A percentile compares a stretch with the other conserved stretches of the same genome.
These are phyloP conservation scores for Notoglanidium macrostoma DNA, from an alignment of 2,797 vertebrate genomes.

Conservation along the genomic window DNA sequence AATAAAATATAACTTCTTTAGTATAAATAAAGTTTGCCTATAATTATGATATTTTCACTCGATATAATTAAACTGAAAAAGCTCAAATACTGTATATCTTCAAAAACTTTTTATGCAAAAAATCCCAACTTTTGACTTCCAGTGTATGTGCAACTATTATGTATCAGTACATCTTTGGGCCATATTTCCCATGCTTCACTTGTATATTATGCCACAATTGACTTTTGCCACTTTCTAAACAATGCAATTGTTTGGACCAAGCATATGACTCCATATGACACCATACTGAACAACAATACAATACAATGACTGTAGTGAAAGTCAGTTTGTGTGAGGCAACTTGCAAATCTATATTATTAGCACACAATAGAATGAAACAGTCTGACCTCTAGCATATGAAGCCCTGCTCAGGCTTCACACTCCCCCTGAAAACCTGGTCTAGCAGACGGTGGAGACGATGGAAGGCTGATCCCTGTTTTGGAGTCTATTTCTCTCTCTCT, in stretches of 20 bases:
- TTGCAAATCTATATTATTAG: constrained; percentile 36
- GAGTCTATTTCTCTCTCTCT: neutral
- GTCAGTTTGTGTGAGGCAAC: neutral
- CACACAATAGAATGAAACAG: constrained; percentile 30
- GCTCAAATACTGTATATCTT: neutral
- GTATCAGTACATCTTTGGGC: neutral
- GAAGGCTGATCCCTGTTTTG: neutral
- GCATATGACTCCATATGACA: constrained; percentile 18
- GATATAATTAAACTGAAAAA: neutral
- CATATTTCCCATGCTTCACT: neutral
- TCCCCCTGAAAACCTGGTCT: constrained; percentile 30
- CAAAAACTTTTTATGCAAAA: neutral
- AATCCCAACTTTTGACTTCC: neutral
- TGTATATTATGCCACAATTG: neutral
- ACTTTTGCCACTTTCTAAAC: constrained; percentile 9
- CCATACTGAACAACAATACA: constrained; percentile 16
- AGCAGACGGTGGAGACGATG: constrained; percentile 43
- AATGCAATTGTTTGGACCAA: constrained; percentile 4
- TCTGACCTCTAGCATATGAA: constrained; percentile 25
- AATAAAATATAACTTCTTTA: neutral
- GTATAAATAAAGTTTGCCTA: neutral
- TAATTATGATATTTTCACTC: neutral
- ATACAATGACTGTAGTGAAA: constrained; percentile 1
- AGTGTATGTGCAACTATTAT: neutral
- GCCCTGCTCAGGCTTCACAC: constrained; percentile 9